Percentiles rank a stretch among this genome's conserved stretches.
These are phyloP conservation scores for Acleris laterana DNA, from an alignment of 2,888 invertebrate species.

Conservation along the genomic window DNA sequence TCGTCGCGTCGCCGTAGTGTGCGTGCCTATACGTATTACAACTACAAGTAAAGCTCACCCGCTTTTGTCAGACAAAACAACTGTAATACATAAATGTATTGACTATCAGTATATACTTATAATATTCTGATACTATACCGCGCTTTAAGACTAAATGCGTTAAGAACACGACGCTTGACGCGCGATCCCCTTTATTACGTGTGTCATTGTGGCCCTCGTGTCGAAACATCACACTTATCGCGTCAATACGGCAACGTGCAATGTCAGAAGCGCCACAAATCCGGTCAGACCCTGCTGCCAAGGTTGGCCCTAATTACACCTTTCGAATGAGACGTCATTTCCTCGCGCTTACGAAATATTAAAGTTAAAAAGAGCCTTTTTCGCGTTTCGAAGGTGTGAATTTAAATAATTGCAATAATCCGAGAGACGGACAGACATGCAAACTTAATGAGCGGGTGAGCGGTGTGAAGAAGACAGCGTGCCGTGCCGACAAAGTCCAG, in stretches of 20 bases:
- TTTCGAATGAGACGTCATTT: constrained; percentile 84
- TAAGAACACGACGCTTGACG: constrained; percentile 7
- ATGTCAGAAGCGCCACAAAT: constrained; percentile 65
- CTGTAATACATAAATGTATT: too few relatives aligned
- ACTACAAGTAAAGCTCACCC: too few relatives aligned
- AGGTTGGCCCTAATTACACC: constrained; percentile 82
- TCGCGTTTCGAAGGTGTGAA: constrained; percentile 81
- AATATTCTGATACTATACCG: too few relatives aligned
- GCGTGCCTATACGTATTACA: too few relatives aligned
- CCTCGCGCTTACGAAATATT: constrained; percentile 81
- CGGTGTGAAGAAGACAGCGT: constrained; percentile 67
- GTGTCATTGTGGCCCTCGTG: constrained; percentile 43
- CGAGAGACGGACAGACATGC: constrained; percentile 73
- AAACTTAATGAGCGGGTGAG: constrained; percentile 76
- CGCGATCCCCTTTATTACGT: constrained; percentile 14
- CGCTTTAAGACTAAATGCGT: background rate
- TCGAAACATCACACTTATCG: constrained; percentile 74
- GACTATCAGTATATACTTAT: too few relatives aligned
- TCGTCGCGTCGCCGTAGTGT: too few relatives aligned
- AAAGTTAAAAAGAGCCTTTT: constrained; percentile 80
- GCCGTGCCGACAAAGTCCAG: constrained; percentile 53
- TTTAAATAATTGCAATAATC: constrained; percentile 85
- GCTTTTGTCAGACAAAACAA: too few relatives aligned
- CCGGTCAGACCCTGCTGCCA: constrained; percentile 69
- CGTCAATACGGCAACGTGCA: constrained; percentile 66